These are phyloP conservation scores for Dinothrombium tinctorium DNA, from an alignment of 1,140 invertebrate genomes.

Conservation along the genomic window DNA sequence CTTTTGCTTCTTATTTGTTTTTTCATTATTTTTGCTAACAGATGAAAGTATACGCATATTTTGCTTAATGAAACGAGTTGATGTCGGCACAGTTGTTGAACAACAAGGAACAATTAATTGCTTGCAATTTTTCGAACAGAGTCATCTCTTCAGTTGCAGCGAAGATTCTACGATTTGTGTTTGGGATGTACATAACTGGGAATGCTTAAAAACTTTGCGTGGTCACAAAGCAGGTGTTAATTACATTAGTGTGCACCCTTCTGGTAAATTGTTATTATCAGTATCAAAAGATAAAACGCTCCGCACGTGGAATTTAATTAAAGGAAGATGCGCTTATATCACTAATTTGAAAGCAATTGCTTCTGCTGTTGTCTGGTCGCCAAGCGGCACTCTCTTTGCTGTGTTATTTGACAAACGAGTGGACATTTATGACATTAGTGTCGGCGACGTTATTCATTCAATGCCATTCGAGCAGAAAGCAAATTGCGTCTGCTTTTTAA, in stretches of 20 bases:
- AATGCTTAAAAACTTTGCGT: constrained; percentile 22
- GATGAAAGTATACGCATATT: constrained; percentile 71
- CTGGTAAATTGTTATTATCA: constrained; percentile 45
- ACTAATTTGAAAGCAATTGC: constrained; percentile 41
- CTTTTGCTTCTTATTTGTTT: too few relatives aligned
- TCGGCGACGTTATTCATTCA: constrained; percentile 5
- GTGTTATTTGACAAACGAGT: constrained; percentile 7
- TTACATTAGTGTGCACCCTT: constrained; percentile 41
- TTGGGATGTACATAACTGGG: constrained; percentile 56
- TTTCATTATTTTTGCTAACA: too few relatives aligned
- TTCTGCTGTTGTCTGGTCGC: constrained; percentile 11
- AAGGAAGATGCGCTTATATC: constrained; percentile 61
- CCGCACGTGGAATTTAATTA: constrained; percentile 78
- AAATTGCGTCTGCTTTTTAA: constrained; percentile 10
- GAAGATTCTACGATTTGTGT: constrained; percentile 60
- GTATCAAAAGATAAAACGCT: constrained; percentile 57
- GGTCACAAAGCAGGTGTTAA: constrained; percentile 23
- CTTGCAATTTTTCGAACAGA: constrained; percentile 44
- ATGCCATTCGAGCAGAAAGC: constrained; percentile 12
- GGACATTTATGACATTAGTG: constrained; percentile 11
- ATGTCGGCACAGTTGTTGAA: constrained; percentile 48
- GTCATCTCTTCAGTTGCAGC: constrained; percentile 53
- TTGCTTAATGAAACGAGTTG: constrained; percentile 46
- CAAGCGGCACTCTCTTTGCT: constrained; percentile 8
- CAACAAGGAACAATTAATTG: constrained; percentile 54